Base-by-base conservation (phyloP, 2,888 invertebrate genomes). In the Molorchus minor region DNA sequence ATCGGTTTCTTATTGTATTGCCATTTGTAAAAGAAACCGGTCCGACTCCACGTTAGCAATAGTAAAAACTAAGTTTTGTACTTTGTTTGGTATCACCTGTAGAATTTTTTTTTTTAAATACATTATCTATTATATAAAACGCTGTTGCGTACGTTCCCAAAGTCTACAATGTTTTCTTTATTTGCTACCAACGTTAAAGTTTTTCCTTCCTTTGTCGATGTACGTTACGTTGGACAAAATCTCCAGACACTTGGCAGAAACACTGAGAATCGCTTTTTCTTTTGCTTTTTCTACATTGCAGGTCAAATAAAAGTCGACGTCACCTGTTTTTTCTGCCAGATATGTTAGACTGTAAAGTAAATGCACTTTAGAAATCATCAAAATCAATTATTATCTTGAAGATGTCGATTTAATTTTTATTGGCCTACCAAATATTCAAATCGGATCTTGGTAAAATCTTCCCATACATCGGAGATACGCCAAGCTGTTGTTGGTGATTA, bases 241-340 rank as follows among this genome's bases (percentile, higher is more conserved):
- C 38, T 82, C 82, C 64, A 82, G 81, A 59, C 86, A 85, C 13
- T 81, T 79, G 2, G 84, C 82, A 33, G 82, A 82, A 1, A 88
- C 82, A 53, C 82, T 82, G 35, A 87, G 68, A 2, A 79, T 79
- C 41, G 88, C 71, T 33, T 82, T 82, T 58, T 82, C 82, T 20
- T 81, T 84, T 77, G 85, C 77, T 71, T 82, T 83, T 53, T 83
- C 82, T 0, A 88, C 74, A 13, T 74, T 75, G 71, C 86, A 88
- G 70, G 83, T 84, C 70, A 87, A 77, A 67, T 82, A 83, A 71
- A 86, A 88, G 5, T 82, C 81, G 13, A 83, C 70, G 20, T 85
- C 83, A 0, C 87, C 87, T 38, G 84, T 81, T 66, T 81, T 76
- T 41, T 82, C 81, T 0, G 87, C 84, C 17, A 83, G 82, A 70